These are phyloP conservation scores for Hyaena hyaena DNA, from an alignment of 2,113 vertebrate species.

Conservation along the genomic window DNA sequence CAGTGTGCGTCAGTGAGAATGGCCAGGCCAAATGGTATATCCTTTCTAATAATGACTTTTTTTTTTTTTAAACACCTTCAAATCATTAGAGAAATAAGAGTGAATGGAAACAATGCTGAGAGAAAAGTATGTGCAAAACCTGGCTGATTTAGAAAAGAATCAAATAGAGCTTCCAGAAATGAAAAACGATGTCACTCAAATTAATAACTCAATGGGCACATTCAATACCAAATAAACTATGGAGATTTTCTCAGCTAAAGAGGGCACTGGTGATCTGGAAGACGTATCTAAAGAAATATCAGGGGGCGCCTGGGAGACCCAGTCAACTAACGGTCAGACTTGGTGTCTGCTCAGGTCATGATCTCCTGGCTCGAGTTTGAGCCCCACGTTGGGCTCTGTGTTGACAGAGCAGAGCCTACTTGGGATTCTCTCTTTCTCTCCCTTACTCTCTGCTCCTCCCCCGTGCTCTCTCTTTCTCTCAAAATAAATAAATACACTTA, in stretches of 20 bases:
- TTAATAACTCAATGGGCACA: neutral
- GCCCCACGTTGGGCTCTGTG: too few relatives aligned
- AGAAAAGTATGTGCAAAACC: conserved; percentile 12
- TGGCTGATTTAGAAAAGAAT: neutral
- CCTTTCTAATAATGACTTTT: neutral
- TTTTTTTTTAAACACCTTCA: neutral
- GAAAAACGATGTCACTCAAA: neutral
- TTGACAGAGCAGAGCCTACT: too few relatives aligned
- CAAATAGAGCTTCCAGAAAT: neutral
- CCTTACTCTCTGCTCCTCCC: too few relatives aligned
- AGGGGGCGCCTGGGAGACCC: neutral
- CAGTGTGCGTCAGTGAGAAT: neutral
- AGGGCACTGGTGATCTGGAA: conserved; percentile 7
- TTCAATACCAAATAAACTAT: neutral
- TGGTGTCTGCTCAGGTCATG: too few relatives aligned
- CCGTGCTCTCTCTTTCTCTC: too few relatives aligned
- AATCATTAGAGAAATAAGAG: conserved; percentile 2
- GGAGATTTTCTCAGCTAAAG: neutral
- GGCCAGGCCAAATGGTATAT: neutral
- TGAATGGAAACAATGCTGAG: neutral
- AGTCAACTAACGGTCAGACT: too few relatives aligned
- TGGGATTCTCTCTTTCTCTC: too few relatives aligned
- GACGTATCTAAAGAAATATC: neutral
- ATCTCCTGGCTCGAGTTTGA: too few relatives aligned
- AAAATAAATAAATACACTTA: too few relatives aligned